A percentile compares a stretch with the other conserved stretches of the same genome.
Evolutionary conservation across 2,113 vertebrate species (phyloP).

Genomic region (Lycaon pictus): DNA sequence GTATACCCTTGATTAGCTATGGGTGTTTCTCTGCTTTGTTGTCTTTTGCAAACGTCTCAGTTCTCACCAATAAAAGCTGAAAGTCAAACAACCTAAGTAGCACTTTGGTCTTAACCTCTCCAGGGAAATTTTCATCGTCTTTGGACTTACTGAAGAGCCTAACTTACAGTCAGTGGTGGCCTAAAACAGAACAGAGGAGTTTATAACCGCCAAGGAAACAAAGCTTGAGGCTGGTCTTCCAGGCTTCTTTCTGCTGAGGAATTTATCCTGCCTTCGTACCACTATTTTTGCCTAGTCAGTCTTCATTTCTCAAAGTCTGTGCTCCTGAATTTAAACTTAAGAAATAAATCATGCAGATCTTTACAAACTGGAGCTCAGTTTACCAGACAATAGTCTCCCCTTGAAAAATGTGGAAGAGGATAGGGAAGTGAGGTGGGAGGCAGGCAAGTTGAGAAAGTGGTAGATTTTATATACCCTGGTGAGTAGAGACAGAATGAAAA

Average conservation of each 20-base stretch:
- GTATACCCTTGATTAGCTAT: neutral
- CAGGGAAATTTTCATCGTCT: neutral
- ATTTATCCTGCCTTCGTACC: neutral
- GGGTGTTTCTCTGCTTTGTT: neutral
- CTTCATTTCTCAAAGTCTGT: constrained; percentile 1
- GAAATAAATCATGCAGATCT: neutral
- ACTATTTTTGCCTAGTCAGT: neutral
- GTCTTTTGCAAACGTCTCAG: constrained; percentile 15
- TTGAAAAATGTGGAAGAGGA: neutral
- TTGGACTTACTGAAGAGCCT: neutral
- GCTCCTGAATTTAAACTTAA: neutral
- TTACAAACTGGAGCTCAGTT: neutral
- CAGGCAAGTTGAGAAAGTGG: neutral
- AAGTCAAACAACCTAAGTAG: neutral
- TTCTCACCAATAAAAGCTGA: constrained; percentile 5
- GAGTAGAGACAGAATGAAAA: neutral
- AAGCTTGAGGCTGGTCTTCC: neutral
- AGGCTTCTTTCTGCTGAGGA: neutral
- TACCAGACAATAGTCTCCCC: neutral
- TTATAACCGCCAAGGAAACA: neutral
- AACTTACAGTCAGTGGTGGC: neutral
- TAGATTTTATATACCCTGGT: neutral
- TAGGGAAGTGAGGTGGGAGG: neutral
- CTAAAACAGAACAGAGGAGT: neutral
- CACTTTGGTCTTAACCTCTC: neutral